phyloP scores from a whole-genome alignment of 2,888 invertebrate genomes.

The Gasteruption jaculator region DNA sequence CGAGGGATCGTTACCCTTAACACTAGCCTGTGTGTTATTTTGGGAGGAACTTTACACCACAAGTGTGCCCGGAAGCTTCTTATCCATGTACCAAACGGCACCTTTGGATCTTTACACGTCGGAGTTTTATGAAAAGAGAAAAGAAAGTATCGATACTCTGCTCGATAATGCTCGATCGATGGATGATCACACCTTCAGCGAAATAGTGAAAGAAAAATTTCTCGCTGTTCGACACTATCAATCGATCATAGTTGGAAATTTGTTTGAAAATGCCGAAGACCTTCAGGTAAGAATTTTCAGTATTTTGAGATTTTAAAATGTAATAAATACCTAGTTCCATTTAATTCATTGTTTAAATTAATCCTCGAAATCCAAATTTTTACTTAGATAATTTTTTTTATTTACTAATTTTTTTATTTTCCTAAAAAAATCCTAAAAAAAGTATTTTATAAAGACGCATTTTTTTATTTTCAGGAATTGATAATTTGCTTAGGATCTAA shows the following conservation, averaged over 20 bases:
- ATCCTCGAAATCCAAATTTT: no score
- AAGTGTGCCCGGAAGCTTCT: conserved; percentile 62
- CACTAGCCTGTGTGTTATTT: conserved; percentile 66
- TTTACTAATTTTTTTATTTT: conserved; percentile 1
- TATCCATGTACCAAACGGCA: conserved; percentile 62
- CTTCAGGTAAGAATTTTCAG: conserved; percentile 32
- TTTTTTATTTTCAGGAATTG: conserved; percentile 46
- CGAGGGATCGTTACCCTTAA: conserved; percentile 64
- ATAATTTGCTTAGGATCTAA: conserved; percentile 56
- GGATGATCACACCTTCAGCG: conserved; percentile 50
- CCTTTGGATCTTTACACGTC: conserved; percentile 69
- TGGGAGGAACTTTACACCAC: conserved; percentile 72
- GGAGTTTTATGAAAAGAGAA: conserved; percentile 65
- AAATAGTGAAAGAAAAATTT: conserved; percentile 47
- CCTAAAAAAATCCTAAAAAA: no score
- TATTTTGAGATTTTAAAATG: conserved; percentile 34
- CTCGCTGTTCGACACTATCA: conserved; percentile 25
- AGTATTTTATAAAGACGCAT: no score
- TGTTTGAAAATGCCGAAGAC: conserved; percentile 28
- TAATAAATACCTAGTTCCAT: conserved; percentile 24
- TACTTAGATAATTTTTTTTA: background rate
- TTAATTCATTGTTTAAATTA: background rate
- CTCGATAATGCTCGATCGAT: conserved; percentile 46
- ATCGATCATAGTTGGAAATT: conserved; percentile 29
- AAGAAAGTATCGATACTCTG: conserved; percentile 57